phyloP scores from a whole-genome alignment of 2,113 vertebrate species.

The Pavo muticus region DNA sequence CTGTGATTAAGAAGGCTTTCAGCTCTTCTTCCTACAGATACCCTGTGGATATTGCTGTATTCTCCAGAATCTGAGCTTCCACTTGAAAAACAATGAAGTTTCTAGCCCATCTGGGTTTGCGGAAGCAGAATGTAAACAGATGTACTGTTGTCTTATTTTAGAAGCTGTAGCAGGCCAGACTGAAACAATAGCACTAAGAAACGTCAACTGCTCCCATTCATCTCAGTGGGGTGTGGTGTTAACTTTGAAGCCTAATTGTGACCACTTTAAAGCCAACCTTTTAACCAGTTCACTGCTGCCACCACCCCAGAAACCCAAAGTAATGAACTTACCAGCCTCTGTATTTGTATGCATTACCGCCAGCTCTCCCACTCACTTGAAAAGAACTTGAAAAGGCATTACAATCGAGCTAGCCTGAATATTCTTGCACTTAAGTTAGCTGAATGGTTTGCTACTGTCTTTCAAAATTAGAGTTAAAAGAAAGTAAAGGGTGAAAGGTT shows the following conservation, averaged over 20 bases:
- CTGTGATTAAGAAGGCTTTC: constrained; percentile 32
- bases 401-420: constrained; percentile 56
- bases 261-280: constrained; percentile 68
- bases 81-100: constrained; percentile 66
- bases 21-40: constrained; percentile 64
- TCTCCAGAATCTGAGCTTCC: constrained; percentile 55
- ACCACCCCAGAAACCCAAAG: constrained; percentile 34
- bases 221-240: constrained; percentile 74
- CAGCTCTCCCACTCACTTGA: constrained; percentile 40
- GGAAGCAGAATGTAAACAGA: constrained; percentile 76
- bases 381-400: constrained; percentile 36
- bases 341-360: constrained; percentile 45
- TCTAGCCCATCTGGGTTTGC: constrained; percentile 68
- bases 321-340: constrained; percentile 66
- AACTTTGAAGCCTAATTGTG: constrained; percentile 76
- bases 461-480: constrained; percentile 61
- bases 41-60: constrained; percentile 52
- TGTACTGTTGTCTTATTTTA: constrained; percentile 76
- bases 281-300: constrained; percentile 70
- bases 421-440: constrained; percentile 49
- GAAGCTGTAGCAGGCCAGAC: constrained; percentile 67
- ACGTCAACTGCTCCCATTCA: constrained; percentile 74
- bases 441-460: constrained; percentile 49
- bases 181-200: constrained; percentile 76
- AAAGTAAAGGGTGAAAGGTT: constrained; percentile 62